Evolutionary conservation across 2,113 vertebrate genomes (phyloP).

Genomic region (Pituophis catenifer): DNA sequence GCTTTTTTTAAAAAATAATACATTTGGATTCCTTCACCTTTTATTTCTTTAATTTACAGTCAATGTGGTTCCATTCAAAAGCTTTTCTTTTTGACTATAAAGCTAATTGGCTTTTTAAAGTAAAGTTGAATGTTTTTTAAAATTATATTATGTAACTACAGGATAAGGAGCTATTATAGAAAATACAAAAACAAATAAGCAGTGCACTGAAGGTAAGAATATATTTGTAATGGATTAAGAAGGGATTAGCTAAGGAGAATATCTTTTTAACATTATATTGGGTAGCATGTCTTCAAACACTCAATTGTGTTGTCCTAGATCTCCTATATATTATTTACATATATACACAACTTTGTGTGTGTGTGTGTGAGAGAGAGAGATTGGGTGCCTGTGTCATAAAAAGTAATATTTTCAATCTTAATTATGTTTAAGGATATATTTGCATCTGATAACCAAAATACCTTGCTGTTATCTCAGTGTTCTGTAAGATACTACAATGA

Average conservation of each 20-base stretch:
- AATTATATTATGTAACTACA: neutral
- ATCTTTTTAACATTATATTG: neutral
- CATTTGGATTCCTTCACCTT: neutral
- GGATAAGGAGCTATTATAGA: constrained; percentile 3
- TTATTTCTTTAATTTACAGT: constrained; percentile 9
- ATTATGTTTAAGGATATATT: neutral
- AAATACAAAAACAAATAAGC: neutral
- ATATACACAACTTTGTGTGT: neutral
- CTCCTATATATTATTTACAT: neutral
- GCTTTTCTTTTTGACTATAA: constrained; percentile 8
- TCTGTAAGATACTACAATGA: neutral
- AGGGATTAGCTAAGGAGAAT: neutral
- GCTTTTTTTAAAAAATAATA: constrained; percentile 12
- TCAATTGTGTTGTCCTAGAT: neutral
- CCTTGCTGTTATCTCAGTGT: neutral
- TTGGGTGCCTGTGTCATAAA: neutral
- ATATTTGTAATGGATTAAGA: neutral
- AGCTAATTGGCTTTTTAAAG: neutral
- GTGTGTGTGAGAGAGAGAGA: neutral
- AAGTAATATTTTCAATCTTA: neutral
- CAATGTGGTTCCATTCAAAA: neutral
- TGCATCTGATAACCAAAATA: neutral
- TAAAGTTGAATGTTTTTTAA: neutral
- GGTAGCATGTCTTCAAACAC: neutral
- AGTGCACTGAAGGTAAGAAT: neutral